Evolutionary conservation across 1,140 invertebrate species (phyloP).

Genomic region (Drosophila dunni): DNA sequence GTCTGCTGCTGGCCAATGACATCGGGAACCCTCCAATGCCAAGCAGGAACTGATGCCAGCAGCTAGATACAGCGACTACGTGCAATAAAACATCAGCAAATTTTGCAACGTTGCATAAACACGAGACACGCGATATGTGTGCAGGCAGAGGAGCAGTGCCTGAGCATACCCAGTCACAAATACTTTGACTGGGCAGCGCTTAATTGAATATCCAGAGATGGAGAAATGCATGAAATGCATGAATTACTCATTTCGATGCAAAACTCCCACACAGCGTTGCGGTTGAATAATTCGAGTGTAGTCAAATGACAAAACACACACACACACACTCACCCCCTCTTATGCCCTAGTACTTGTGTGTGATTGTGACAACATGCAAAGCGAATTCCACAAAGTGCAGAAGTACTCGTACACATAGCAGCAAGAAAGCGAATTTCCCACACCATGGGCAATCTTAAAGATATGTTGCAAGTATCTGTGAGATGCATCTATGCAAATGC

Average conservation of each 20-base stretch:
- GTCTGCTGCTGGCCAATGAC: conserved; percentile 69
- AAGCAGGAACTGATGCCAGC: conserved; percentile 67
- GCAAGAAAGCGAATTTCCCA: conserved; percentile 61
- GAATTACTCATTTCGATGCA: conserved; percentile 41
- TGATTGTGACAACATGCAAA: conserved; percentile 47
- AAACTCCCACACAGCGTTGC: conserved; percentile 53
- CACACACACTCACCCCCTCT: not conserved
- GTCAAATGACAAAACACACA: conserved; percentile 1
- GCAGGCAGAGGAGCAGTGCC: conserved; percentile 1
- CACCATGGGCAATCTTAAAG: conserved; percentile 59
- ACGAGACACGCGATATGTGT: conserved; percentile 65
- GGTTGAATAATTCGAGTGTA: conserved; percentile 40
- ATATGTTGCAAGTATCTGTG: conserved; percentile 66
- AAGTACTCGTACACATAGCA: conserved; percentile 16
- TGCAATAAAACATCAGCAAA: conserved; percentile 11
- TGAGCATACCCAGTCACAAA: not conserved
- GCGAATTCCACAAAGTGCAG: conserved; percentile 29
- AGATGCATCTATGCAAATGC: conserved; percentile 68
- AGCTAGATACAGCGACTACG: conserved; percentile 13
- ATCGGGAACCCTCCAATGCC: conserved; percentile 71
- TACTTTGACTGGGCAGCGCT: conserved; percentile 42
- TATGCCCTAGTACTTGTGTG: conserved; percentile 17
- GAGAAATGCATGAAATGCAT: conserved; percentile 55
- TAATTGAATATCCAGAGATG: conserved; percentile 58
- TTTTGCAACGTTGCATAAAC: conserved; percentile 66